Conservation (phyloP, 1,140 invertebrate genomes). For the Stenopsyche tienmushanensis region DNA sequence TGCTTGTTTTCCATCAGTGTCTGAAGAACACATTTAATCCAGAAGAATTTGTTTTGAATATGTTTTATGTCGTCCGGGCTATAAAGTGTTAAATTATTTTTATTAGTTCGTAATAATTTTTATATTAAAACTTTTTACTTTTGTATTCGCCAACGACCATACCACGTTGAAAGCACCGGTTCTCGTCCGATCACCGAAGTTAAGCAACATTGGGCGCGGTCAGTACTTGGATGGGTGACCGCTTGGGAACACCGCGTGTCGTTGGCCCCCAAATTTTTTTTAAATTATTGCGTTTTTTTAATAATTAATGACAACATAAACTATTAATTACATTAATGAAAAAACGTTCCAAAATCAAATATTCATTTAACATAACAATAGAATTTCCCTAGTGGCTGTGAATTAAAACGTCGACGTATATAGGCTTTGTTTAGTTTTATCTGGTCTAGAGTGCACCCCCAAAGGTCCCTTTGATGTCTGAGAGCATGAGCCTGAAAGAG, state of each 20-base stretch:
- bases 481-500: too few species aligned
- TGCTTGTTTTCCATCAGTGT: background rate
- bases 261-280: background rate
- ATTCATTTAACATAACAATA: too few species aligned
- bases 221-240: constrained; percentile 37
- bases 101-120: background rate
- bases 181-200: constrained; percentile 38
- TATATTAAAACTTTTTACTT: too few species aligned
- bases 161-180: constrained; percentile 35
- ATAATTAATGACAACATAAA: too few species aligned
- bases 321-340: too few species aligned
- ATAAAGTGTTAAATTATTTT: background rate
- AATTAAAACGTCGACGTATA: too few species aligned
- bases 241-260: constrained; percentile 36
- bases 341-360: too few species aligned
- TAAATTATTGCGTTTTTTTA: too few species aligned
- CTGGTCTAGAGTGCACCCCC: too few species aligned
- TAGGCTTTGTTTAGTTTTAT: too few species aligned
- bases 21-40: background rate
- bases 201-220: constrained; percentile 35
- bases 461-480: too few species aligned
- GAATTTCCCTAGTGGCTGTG: too few species aligned
- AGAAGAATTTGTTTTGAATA: background rate
- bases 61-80: background rate
- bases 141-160: constrained; percentile 31